phyloP scores from a whole-genome alignment of 1,140 invertebrate genomes.

The Ostrea denselamellosa region DNA sequence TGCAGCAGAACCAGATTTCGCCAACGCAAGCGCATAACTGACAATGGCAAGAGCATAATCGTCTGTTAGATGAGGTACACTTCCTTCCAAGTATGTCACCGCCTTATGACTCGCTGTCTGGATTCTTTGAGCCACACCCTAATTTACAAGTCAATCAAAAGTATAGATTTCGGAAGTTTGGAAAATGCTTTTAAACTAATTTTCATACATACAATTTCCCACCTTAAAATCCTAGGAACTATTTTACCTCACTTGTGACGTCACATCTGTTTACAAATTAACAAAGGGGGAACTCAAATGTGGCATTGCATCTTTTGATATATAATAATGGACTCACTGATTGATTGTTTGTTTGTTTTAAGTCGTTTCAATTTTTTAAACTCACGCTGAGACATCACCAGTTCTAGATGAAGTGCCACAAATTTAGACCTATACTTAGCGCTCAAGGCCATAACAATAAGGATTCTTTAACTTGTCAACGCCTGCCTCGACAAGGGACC shows the following conservation, averaged over 20 bases:
- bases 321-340: no score
- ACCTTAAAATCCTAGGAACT: background rate
- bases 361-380: no score
- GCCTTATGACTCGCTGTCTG: constrained; percentile 85
- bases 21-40: constrained; percentile 83
- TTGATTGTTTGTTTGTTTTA: no score
- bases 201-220: background rate
- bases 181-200: no score
- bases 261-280: background rate
- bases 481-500: no score
- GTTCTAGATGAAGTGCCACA: no score
- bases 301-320: background rate
- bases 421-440: no score
- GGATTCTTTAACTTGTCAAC: no score
- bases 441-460: no score
- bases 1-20: constrained; percentile 85
- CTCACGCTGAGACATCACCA: no score
- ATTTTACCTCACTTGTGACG: background rate
- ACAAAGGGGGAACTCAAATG: no score
- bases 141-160: background rate
- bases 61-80: constrained; percentile 84
- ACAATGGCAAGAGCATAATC: constrained; percentile 85
- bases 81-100: constrained; percentile 87
- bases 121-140: constrained; percentile 80
- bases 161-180: no score